These are phyloP conservation scores for Heliconius hortense DNA, from an alignment of 2,888 invertebrate species.

Conservation along the genomic window DNA sequence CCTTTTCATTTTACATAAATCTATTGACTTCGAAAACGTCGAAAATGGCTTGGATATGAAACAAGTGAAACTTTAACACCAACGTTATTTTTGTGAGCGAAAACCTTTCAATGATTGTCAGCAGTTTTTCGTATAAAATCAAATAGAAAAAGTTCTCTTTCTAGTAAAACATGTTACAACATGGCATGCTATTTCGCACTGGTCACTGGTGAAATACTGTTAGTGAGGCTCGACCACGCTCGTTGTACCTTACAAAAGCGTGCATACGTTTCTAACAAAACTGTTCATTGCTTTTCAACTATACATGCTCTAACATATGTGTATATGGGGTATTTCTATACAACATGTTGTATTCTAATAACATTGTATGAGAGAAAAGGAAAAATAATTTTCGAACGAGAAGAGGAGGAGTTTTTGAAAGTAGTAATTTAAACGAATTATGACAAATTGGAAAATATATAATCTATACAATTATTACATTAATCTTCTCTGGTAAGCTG, in stretches of 20 bases:
- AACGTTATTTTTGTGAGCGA: constrained; percentile 3
- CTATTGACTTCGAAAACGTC: background rate
- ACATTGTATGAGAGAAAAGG: too few relatives aligned
- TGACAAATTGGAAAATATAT: background rate
- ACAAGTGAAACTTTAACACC: constrained; percentile 18
- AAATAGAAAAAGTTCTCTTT: constrained; percentile 25
- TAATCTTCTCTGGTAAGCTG: background rate
- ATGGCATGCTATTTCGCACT: constrained; percentile 27
- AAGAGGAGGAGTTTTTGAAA: background rate
- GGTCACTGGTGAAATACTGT: constrained; percentile 31
- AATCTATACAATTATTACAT: background rate
- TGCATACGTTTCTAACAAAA: constrained; percentile 24
- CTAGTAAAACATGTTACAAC: constrained; percentile 22
- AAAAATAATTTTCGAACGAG: too few relatives aligned
- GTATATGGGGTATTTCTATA: background rate
- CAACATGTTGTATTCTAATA: background rate
- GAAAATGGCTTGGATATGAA: background rate
- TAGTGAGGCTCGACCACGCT: constrained; percentile 28
- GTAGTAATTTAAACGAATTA: background rate
- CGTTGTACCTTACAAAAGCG: constrained; percentile 28
- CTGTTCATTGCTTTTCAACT: constrained; percentile 22
- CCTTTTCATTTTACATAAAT: background rate
- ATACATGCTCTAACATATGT: constrained; percentile 3
- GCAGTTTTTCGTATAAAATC: constrained; percentile 29
- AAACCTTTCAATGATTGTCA: constrained; percentile 26